Evolutionary conservation across 2,888 invertebrate species (phyloP), one percentile per base, ranked within the genome.

Genomic region (Chrysodeixis includens): DNA sequence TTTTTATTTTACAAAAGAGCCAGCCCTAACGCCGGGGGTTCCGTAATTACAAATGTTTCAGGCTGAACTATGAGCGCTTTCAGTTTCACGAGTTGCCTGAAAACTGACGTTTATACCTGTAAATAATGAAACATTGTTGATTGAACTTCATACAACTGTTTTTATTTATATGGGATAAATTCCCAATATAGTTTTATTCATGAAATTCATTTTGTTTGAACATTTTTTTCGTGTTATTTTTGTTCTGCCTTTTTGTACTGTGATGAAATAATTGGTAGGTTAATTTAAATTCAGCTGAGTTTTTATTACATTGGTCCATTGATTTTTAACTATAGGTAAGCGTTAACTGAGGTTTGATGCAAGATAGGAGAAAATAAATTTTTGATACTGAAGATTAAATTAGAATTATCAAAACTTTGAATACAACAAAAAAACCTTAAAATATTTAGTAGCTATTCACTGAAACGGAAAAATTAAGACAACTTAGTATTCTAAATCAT

Each of bases 1-100:
- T 4, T 26, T 26, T 4, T 1, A 32, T 32, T n/a, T 54, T 14
- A 20, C 7, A 51, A 53, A 35, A n/a, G 30, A 32, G 30, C n/a
- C 69, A 76, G 9, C 78, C 79, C 81, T 79, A 69, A 1, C 9
- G 22, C 56, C 30, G 60, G 64, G 51, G 63, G 69, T 55, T 46
- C 57, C 53, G 73, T 82, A 83, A 84, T 84, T 82, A 78, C 83
- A 77, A 80, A 82, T 81, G 85, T 83, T 85, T 82, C 74, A 79
- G 75, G 58, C 71, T 71, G 75, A 79, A 78, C 79, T 82, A 83
- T 74, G 82, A 76, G 61, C 66, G 74, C 62, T 77, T 74, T 74
- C 76, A 76, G 76, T 76, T 79, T 77, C 76, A 74, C 66, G 72
- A 78, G 77, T 72, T 69, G 62, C 53, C 70, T 77, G 77, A 72